Conservation (phyloP, 2,113 vertebrate genomes). For the Excalfactoria chinensis region DNA sequence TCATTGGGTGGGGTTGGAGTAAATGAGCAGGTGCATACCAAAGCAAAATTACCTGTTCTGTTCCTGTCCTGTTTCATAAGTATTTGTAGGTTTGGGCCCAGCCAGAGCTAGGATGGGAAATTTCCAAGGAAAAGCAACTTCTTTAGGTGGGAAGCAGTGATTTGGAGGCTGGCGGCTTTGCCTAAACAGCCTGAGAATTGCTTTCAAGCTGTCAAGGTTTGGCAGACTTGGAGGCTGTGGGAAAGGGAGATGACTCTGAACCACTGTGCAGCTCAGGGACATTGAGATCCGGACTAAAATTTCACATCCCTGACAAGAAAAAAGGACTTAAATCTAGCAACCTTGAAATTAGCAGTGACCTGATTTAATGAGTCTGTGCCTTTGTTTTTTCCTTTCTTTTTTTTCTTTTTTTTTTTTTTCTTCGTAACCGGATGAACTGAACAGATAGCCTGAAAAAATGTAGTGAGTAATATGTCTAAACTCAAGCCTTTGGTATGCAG, state of each 20-base stretch:
- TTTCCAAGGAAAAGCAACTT: conserved; percentile 2
- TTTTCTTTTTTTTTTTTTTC: background rate
- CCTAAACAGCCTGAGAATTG: background rate
- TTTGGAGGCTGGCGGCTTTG: background rate
- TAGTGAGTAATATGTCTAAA: conserved; percentile 37
- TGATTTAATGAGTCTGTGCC: background rate
- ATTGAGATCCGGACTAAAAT: background rate
- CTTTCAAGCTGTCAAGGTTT: background rate
- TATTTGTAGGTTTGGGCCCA: background rate
- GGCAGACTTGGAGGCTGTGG: background rate
- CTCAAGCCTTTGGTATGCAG: conserved; percentile 62
- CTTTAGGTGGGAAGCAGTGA: background rate
- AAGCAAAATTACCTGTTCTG: conserved; percentile 16
- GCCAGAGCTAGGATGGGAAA: background rate
- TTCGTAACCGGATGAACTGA: conserved; percentile 31
- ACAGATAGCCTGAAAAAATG: conserved; percentile 52
- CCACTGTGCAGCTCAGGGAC: background rate
- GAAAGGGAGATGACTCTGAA: background rate
- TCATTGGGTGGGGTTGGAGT: conserved; percentile 38
- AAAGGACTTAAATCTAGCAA: background rate
- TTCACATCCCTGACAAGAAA: background rate
- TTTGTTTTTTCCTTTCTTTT: background rate
- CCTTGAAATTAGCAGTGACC: background rate
- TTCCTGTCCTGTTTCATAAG: conserved; percentile 24
- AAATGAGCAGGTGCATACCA: conserved; percentile 51